phyloP scores from a whole-genome alignment of 2,888 invertebrate species.

The Myathropa florea region DNA sequence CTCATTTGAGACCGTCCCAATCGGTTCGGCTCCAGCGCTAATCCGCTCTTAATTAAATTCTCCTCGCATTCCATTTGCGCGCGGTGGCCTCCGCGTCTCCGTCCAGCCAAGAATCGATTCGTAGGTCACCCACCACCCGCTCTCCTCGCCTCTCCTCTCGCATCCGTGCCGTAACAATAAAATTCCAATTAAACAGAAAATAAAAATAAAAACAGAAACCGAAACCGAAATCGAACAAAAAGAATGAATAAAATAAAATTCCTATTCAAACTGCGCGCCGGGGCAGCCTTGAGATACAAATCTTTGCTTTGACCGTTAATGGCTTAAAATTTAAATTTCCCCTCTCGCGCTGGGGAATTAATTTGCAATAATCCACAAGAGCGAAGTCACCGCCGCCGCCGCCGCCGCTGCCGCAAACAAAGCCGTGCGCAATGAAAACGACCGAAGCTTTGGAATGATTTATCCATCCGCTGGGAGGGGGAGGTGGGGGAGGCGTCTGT shows the following conservation, averaged over 20 bases:
- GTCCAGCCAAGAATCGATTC: constrained; percentile 9
- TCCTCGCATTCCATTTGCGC: constrained; percentile 23
- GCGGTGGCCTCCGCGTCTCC: constrained; percentile 3
- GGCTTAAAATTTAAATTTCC: constrained; percentile 49
- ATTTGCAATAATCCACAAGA: constrained; percentile 41
- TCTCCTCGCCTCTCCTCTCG: constrained; percentile 16
- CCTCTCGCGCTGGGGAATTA: constrained; percentile 41
- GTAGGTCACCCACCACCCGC: too few relatives aligned
- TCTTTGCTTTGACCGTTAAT: constrained; percentile 55
- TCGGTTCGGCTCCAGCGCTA: not conserved
- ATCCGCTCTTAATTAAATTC: constrained; percentile 34
- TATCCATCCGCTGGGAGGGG: constrained; percentile 18
- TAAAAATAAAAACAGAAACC: constrained; percentile 2
- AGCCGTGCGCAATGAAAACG: not conserved
- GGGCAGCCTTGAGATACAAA: constrained; percentile 56
- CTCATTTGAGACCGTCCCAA: constrained; percentile 8
- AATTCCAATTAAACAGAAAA: constrained; percentile 30
- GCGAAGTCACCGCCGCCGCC: not conserved
- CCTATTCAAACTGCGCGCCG: constrained; percentile 36
- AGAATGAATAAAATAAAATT: constrained; percentile 20
- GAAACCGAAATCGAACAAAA: constrained; percentile 10
- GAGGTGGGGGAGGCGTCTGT: not conserved
- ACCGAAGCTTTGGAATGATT: constrained; percentile 22
- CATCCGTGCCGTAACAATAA: constrained; percentile 12
- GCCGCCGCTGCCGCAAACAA: too few relatives aligned